Conservation (phyloP, 2,113 vertebrate genomes). For the Anas platyrhynchos region DNA sequence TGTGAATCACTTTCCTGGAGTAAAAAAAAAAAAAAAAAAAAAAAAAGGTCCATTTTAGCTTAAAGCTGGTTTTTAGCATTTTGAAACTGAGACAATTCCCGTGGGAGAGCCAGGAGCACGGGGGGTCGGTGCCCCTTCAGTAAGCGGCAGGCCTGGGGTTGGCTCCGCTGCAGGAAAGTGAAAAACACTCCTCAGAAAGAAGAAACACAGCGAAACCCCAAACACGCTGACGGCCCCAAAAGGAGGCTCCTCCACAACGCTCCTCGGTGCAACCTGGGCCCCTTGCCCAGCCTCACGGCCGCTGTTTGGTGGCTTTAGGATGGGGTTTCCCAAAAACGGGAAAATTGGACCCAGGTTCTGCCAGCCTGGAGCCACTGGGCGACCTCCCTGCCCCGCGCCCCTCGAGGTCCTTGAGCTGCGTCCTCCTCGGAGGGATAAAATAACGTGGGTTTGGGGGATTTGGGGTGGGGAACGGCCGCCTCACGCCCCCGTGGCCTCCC, state of each 20-base stretch:
- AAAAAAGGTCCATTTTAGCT: neutral
- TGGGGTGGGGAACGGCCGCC: rapidly evolving
- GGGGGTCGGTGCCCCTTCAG: rapidly evolving
- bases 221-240: neutral
- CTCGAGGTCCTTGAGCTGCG: neutral
- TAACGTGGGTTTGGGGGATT: neutral
- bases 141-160: rapidly evolving
- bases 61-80: neutral
- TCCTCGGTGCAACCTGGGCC: neutral
- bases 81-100: neutral
- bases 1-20: neutral
- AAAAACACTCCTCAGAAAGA: neutral
- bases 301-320: neutral
- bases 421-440: neutral
- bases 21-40: neutral
- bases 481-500: neutral
- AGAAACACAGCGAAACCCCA: neutral
- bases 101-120: rapidly evolving
- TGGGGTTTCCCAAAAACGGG: neutral
- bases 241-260: neutral
- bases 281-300: neutral
- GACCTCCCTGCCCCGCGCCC: neutral
- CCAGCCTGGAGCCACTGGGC: rapidly evolving
- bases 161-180: rapidly evolving
- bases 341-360: neutral